phyloP scores from a whole-genome alignment of 2,797 vertebrate genomes.

The Pachyuromys duprasi region DNA sequence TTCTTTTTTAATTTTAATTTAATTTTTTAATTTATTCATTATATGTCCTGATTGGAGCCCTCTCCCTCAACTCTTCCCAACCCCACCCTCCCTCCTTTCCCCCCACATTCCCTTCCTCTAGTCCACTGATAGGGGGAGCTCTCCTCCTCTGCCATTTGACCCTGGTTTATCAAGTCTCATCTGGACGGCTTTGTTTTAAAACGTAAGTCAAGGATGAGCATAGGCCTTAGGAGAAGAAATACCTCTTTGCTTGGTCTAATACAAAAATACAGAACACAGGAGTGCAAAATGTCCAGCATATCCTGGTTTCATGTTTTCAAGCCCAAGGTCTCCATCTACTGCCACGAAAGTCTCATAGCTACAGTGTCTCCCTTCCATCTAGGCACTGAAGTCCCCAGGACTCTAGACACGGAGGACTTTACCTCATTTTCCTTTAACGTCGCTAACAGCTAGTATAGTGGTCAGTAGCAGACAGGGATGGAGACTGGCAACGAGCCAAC shows the following conservation, averaged over 20 bases:
- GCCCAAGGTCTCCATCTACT: neutral
- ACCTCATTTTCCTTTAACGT: neutral
- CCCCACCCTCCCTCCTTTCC: too few relatives aligned
- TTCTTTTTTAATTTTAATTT: too few relatives aligned
- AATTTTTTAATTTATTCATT: too few relatives aligned
- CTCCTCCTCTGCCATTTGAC: too few relatives aligned
- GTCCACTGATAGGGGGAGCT: too few relatives aligned
- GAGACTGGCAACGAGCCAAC: neutral
- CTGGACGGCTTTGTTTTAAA: neutral
- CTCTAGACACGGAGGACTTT: neutral
- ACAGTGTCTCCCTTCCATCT: neutral
- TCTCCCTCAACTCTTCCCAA: too few relatives aligned
- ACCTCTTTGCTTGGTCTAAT: too few relatives aligned
- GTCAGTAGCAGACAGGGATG: neutral
- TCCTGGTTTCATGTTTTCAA: neutral
- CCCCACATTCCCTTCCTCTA: too few relatives aligned
- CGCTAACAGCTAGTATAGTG: neutral
- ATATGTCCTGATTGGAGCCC: too few relatives aligned
- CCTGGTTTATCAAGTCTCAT: too few relatives aligned
- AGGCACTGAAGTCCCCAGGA: neutral
- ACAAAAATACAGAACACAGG: too few relatives aligned
- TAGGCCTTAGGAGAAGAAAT: neutral
- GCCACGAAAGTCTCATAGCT: neutral
- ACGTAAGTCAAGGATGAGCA: neutral
- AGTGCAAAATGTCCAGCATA: accelerated